Evolutionary conservation across 2,888 invertebrate species (phyloP), one percentile per base, ranked within the genome.

Genomic region (Meandrusa payeni): DNA sequence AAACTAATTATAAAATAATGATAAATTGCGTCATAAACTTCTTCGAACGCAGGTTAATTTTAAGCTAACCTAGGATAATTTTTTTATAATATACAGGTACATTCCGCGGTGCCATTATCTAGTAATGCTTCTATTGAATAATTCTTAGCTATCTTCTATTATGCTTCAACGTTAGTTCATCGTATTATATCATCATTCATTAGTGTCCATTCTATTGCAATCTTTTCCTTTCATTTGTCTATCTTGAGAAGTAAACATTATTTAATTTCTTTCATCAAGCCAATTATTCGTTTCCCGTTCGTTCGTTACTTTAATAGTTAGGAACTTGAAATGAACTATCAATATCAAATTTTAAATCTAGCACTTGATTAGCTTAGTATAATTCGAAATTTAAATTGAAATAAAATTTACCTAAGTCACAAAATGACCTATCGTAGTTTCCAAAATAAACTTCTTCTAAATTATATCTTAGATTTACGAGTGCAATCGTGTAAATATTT

Each of bases 71-170:
- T 81, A 86, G 79, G 76, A 69, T 83, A 86, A 65, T 32, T 80
- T 86, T 85, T 86, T 81, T 85, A 81, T 82, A 76, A 76, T 31
- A 27, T 67, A 76, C 66, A 70, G 82, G 83, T 85, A 85, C 86
- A 79, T 81, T 85, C 82, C 80, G 74, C 81, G 70, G 87, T 83
- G 83, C 86, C 85, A 76, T 79, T 76, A 76, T 71, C 71, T 82
- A 72, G 76, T 72, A 73, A 73, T 67, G 82, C 82, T 83, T 85
- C 64, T 74, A 66, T 63, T 58, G 62, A 64, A 56, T 70, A 74
- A 73, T 64, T 71, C 56, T 68, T 78, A 78, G 76, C 64, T 47
- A 57, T 60, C 64, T 73, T 71, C 69, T 73, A 73, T 76, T 77
- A 67, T 65, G 68, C 64, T 75, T 69, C 69, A 59, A n/a, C 5